Conservation (phyloP, 2,888 invertebrate genomes). For the Yponomeuta malinellus region DNA sequence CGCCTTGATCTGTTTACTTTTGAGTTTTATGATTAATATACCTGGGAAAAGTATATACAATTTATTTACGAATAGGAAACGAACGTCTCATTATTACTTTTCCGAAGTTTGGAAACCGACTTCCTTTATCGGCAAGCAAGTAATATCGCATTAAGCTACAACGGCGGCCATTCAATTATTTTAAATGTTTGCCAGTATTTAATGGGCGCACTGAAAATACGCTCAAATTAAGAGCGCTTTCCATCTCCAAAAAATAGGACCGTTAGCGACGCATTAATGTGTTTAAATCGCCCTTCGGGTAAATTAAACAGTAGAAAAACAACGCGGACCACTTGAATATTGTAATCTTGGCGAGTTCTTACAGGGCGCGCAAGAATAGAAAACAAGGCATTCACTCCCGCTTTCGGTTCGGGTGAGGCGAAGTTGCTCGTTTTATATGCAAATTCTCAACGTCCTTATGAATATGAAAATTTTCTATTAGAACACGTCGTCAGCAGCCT, state of each 20-base stretch:
- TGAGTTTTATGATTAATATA: conserved; percentile 12
- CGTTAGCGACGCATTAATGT: not conserved
- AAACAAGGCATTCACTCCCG: conserved; percentile 55
- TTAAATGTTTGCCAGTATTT: no score
- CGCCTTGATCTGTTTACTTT: conserved; percentile 12
- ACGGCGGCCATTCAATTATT: no score
- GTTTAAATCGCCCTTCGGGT: not conserved
- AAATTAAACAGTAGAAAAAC: not conserved
- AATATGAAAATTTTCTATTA: conserved; percentile 77
- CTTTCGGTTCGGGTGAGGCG: conserved; percentile 37
- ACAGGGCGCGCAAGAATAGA: conserved; percentile 55
- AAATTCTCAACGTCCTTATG: conserved; percentile 72
- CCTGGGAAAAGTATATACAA: not conserved
- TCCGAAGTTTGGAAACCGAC: not conserved
- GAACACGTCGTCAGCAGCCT: conserved; percentile 69
- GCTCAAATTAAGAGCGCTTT: no score
- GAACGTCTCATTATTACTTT: not conserved
- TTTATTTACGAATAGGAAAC: not conserved
- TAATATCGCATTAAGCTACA: no score
- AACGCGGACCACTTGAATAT: not conserved
- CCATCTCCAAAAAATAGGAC: not conserved
- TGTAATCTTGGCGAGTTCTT: conserved; percentile 39
- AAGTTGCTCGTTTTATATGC: conserved; percentile 74
- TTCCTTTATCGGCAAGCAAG: no score
- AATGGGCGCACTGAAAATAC: no score